Conservation (phyloP, 2,888 invertebrate species). For the Clistopyga incitator region DNA sequence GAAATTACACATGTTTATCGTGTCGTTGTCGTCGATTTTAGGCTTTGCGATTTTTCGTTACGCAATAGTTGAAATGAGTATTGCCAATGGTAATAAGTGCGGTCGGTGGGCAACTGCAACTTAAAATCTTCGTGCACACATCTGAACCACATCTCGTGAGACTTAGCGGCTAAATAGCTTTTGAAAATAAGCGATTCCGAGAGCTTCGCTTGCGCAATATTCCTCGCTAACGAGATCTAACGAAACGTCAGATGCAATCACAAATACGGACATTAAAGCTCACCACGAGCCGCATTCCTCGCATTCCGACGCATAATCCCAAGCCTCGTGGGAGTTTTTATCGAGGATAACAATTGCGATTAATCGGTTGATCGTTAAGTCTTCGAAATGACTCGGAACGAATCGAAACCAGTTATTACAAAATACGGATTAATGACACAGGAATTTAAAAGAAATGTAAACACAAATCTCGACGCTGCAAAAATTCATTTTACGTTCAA, state of each 20-base stretch:
- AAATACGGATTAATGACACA: too few species aligned
- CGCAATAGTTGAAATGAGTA: slow-evolving; percentile 50
- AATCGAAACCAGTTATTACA: too few species aligned
- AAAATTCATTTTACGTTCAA: too few species aligned
- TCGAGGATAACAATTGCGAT: neutral
- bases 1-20: slow-evolving; percentile 38
- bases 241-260: slow-evolving; percentile 8
- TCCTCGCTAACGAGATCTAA: slow-evolving; percentile 6
- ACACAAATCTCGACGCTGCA: too few species aligned
- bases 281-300: neutral
- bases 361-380: neutral
- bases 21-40: slow-evolving; percentile 16
- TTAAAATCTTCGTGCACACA: slow-evolving; percentile 21
- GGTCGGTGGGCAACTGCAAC: slow-evolving; percentile 4
- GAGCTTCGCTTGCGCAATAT: slow-evolving; percentile 21
- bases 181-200: slow-evolving; percentile 23
- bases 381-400: neutral
- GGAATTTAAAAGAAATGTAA: too few species aligned
- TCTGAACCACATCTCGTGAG: slow-evolving; percentile 6
- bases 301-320: neutral
- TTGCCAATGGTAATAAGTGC: slow-evolving; percentile 48
- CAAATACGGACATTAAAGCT: neutral
- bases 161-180: slow-evolving; percentile 9
- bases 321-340: neutral
- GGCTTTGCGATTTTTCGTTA: slow-evolving; percentile 34